Percentiles rank a stretch among this genome's conserved stretches.
Conservation (phyloP, 2,113 vertebrate genomes). For the Malurus alboscapulatus region DNA sequence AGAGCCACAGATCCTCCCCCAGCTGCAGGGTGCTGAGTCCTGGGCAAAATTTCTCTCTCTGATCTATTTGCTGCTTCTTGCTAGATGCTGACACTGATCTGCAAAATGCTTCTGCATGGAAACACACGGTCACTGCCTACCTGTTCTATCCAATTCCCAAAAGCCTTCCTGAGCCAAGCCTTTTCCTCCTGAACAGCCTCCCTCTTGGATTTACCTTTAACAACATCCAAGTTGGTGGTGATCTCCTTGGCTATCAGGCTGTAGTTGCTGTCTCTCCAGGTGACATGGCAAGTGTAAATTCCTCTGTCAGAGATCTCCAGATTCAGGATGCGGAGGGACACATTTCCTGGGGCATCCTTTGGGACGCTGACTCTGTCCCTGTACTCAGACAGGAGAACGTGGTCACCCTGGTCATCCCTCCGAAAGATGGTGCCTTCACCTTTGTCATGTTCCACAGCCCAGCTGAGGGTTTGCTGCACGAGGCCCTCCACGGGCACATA, state of each 20-base stretch:
- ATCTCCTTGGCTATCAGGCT: constrained; percentile 35
- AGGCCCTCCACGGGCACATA: constrained; percentile 51
- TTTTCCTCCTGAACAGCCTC: accelerated
- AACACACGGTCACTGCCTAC: accelerated
- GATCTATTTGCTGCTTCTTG: background rate
- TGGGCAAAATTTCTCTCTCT: background rate
- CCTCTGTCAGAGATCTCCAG: constrained; percentile 66
- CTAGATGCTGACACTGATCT: accelerated
- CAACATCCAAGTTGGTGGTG: background rate
- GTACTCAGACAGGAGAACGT: constrained; percentile 46
- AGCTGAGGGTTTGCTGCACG: constrained; percentile 30
- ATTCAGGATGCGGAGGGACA: constrained; percentile 62
- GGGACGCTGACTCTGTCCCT: constrained; percentile 17
- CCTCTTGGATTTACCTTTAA: constrained; percentile 39
- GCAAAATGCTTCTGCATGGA: accelerated
- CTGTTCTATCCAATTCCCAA: background rate
- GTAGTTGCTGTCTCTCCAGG: constrained; percentile 49
- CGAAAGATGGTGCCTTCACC: constrained; percentile 26
- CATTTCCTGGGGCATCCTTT: background rate
- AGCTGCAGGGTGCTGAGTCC: accelerated
- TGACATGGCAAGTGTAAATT: constrained; percentile 68
- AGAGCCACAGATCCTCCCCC: accelerated
- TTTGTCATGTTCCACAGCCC: constrained; percentile 26
- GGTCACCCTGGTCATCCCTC: constrained; percentile 46
- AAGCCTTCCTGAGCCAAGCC: background rate